Base-by-base conservation (phyloP, 2,888 invertebrate species). In the Acronicta psi region DNA sequence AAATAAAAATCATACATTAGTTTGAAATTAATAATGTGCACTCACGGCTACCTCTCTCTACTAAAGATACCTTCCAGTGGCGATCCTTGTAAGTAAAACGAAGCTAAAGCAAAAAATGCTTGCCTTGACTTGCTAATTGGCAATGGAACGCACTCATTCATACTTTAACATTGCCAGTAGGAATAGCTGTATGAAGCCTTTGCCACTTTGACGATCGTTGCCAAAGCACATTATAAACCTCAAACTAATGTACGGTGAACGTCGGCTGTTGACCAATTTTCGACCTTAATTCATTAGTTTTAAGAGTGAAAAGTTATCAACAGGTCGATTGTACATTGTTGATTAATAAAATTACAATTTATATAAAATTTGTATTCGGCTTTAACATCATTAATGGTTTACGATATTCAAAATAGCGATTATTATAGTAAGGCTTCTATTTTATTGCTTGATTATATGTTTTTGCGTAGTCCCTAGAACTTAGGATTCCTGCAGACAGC, bases 381-480 rank as follows among this genome's bases (percentile, higher is more conserved):
- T 16, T 54, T 36, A 62, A 67, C 40, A 62, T 41, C 43, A 61
- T 52, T 63, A 54, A 51, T 34, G 46, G 50, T 63, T 67, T 58
- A 59, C 31, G 11, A 59, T 61, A 61, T 68, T 59, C 38, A 63
- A 68, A 68, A 59, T 63, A 68, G 68, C 63, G 42, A 51, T 59
- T 59, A 67, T n/a, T n/a, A 49, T 23, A 29, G 53, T 46, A 68
- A 68, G 59, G 63, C 68, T 42, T 50, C n/a, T 42, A 40, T 41
- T 38, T 55, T 68, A 68, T 68, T 68, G 67, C 63, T 54, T 37
- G 63, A 63, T 50, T 67, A 63, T 54, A 65, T 68, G 59, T 42
- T 67, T n/a, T 62, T 51, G 53, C 43, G 57, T 47, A 43, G 34
- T 51, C 34, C 41, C 47, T 62, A 34, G 34, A 34, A 5, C n/a